These are phyloP conservation scores for Clusia tigrina DNA, from an alignment of 2,888 invertebrate genomes.

Conservation along the genomic window DNA sequence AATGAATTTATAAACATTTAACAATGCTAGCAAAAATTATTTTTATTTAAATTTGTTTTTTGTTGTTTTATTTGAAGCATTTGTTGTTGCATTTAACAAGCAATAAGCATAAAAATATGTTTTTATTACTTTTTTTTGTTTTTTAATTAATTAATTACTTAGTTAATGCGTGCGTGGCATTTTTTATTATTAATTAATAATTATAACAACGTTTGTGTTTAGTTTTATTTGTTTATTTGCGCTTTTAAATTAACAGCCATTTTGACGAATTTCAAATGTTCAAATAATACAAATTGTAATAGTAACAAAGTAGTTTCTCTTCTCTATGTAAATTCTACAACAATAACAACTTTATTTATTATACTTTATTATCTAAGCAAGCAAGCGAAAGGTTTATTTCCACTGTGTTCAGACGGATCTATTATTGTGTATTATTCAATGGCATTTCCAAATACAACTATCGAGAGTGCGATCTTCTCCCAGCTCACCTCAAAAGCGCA, in stretches of 20 bases:
- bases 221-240: constrained; percentile 69
- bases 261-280: constrained; percentile 61
- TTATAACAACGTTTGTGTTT: constrained; percentile 69
- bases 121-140: constrained; percentile 35
- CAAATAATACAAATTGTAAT: constrained; percentile 38
- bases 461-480: too few species aligned
- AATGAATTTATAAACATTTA: constrained; percentile 27
- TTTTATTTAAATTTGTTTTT: constrained; percentile 20
- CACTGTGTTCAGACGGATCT: too few species aligned
- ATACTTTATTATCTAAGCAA: background rate
- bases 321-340: constrained; percentile 25
- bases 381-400: too few species aligned
- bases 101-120: constrained; percentile 29
- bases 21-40: constrained; percentile 30
- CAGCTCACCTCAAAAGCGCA: too few species aligned
- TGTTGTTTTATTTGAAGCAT: constrained; percentile 24
- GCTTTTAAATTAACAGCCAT: constrained; percentile 64
- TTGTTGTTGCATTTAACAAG: constrained; percentile 27
- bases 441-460: too few species aligned
- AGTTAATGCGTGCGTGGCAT: constrained; percentile 44
- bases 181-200: constrained; percentile 61
- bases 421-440: too few species aligned
- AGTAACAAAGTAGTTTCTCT: constrained; percentile 37
- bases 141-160: constrained; percentile 23
- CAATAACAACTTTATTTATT: constrained; percentile 26